Evolutionary conservation across 2,888 invertebrate species (phyloP).

Genomic region (Mythimna ferrago): DNA sequence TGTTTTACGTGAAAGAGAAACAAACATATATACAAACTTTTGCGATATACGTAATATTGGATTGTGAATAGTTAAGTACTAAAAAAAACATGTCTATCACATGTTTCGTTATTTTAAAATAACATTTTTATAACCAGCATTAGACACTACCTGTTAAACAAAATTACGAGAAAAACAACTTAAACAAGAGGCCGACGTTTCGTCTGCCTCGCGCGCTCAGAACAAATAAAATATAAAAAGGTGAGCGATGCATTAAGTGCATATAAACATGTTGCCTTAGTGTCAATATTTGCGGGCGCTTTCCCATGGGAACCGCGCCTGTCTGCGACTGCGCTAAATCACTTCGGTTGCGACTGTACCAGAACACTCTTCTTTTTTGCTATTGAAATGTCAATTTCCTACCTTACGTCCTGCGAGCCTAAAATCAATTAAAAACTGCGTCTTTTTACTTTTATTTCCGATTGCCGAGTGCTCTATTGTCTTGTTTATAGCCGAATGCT

Average conservation of each 20-base stretch:
- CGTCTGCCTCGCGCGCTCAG: constrained; percentile 86
- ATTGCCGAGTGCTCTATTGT: constrained; percentile 22
- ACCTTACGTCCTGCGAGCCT: constrained; percentile 64
- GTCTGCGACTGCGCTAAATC: constrained; percentile 83
- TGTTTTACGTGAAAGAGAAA: too few species aligned
- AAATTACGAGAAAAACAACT: constrained; percentile 87
- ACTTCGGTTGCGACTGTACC: constrained; percentile 76
- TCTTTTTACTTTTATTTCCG: constrained; percentile 61
- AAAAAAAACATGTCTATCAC: constrained; percentile 55
- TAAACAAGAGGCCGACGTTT: constrained; percentile 85
- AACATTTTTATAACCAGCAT: constrained; percentile 81
- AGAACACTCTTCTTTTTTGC: constrained; percentile 83
- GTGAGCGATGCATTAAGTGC: constrained; percentile 90
- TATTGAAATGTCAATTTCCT: constrained; percentile 87
- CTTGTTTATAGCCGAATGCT: constrained; percentile 31
- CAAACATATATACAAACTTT: too few species aligned
- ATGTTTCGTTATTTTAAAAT: constrained; percentile 67
- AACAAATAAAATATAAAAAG: constrained; percentile 90
- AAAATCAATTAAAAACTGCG: constrained; percentile 79
- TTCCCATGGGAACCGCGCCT: constrained; percentile 88
- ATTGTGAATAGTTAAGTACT: constrained; percentile 36
- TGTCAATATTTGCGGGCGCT: constrained; percentile 89
- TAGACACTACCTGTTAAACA: constrained; percentile 87
- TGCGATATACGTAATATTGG: too few species aligned
- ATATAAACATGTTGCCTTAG: constrained; percentile 90